Base-by-base conservation (phyloP, 2,888 invertebrate species). In the Catocala sponsa region DNA sequence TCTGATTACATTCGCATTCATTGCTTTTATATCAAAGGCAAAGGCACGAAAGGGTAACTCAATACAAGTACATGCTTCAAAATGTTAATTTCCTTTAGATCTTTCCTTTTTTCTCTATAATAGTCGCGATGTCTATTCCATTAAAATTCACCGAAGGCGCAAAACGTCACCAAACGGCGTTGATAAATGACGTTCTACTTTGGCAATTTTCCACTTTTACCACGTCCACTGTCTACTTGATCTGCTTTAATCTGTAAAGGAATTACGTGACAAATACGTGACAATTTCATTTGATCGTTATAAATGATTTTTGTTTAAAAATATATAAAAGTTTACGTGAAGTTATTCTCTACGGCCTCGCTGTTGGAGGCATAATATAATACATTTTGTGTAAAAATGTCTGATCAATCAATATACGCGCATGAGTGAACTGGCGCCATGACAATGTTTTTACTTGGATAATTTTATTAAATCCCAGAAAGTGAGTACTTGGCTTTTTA, bases 141-240 rank as follows among this genome's bases (percentile, higher is more conserved):
- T 83, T 84, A 84, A 84, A 82, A 86, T 87, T 84, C 85, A 81
- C 79, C 76, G 78, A 79, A 82, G 84, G 84, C 86, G 82, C 78
- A 74, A 82, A 81, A 85, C 68, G 88, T 87, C 88, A 85, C 79
- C 73, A 77, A 84, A 75, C 81, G 88, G 83, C 87, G 81, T 86
- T 89, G 89, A 89, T 85, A 88, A 89, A 89, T 87, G 85, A 85
- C 81, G 68, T 70, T 72, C 80, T 80, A 81, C 82, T 86, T 87
- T 86, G 85, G 85, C 86, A 88, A 88, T 87, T 88, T 87, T 88
- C 88, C 86, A 87, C 86, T 83, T 85, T 85, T 82, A 74, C 82
- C 77, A 74, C 79, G 74, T 78, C 74, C 71, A 74, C 72, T 80
- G 79, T 81, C 81, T 80, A 72, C 78, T 79, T 71, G 81, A 80